Evolutionary conservation across 2,888 invertebrate species (phyloP), one percentile per base, ranked within the genome.

Genomic region (Bursaphelenchus okinawaensis): DNA sequence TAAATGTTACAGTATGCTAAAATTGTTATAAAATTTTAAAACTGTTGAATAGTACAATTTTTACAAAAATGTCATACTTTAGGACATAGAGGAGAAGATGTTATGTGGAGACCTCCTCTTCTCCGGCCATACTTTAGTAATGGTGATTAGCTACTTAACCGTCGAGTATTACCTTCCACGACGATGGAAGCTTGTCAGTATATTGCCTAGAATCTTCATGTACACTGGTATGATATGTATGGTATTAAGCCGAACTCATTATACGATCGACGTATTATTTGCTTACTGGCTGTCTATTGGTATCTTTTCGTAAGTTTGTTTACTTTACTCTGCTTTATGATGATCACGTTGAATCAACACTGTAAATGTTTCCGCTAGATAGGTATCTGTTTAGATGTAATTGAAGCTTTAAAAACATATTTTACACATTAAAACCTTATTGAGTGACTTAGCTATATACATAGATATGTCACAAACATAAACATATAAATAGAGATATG

Each of bases 221-320:
- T 28, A 27, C 20, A 23, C 67, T 26, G 64, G 71, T 22, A 29
- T 8, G 27, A 55, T 65, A 24, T 68, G 68, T 28, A 68, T 68
- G 68, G 55, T 68, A 9, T 29, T 68, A 20, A 63, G 54, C 31
- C 55, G 74, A 55, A 75, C 77, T 7, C 74, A 74, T 50, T 74
- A 74, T 57, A 72, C 74, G 7, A 70, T 76, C 64, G 74, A 74
- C 59, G 70, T 77, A 0, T 31, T 74, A 23, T 72, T 74, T 54
- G 75, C 74, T 22, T 70, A 69, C 52, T 65, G 63, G 51, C 59
- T 75, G 12, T 63, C 75, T 8, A 60, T 56, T 24, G 66, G 66
- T 16, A 65, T 75, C 3, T 74, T 74, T 59, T 57, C 65, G 73
- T 73, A 54, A 62, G 72, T 73, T 51, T 8, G 16, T 23, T 31